phyloP scores from a whole-genome alignment of 2,888 invertebrate species.

The Fabriciana adippe region DNA sequence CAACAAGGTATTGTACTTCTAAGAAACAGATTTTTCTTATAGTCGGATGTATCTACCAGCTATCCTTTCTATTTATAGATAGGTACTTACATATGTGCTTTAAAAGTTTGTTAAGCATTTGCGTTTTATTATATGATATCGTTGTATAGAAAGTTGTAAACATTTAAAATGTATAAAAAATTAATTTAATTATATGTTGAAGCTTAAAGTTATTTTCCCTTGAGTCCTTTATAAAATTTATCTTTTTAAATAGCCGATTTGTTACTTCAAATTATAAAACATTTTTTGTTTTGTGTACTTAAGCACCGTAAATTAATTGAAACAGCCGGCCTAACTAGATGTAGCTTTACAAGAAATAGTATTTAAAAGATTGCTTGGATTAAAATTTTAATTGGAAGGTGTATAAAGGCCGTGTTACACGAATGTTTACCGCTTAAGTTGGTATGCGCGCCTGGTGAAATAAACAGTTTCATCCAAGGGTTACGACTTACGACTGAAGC shows the following conservation, averaged over 20 bases:
- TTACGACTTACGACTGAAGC: slow-evolving; percentile 31
- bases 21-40: slow-evolving; percentile 11
- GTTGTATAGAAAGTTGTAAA: no score
- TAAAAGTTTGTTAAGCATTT: no score
- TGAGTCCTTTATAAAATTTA: background rate
- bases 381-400: slow-evolving; percentile 36
- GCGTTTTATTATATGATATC: no score
- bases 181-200: no score
- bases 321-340: slow-evolving; percentile 22
- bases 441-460: slow-evolving; percentile 27
- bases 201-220: background rate
- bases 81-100: no score
- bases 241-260: slow-evolving; percentile 5
- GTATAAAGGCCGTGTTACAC: slow-evolving; percentile 33
- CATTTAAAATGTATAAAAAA: no score
- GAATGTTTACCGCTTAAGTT: slow-evolving; percentile 33
- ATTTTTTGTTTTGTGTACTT: slow-evolving; percentile 9
- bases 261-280: slow-evolving; percentile 9
- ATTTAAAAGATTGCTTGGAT: slow-evolving; percentile 36
- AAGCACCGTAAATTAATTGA: slow-evolving; percentile 23
- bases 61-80: background rate
- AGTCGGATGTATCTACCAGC: background rate
- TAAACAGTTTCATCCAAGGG: slow-evolving; percentile 34
- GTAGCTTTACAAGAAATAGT: slow-evolving; percentile 34
- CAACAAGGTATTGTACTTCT: slow-evolving; percentile 6